These are phyloP conservation scores for Platypus cylindrus DNA, from an alignment of 2,888 invertebrate species.

Conservation along the genomic window DNA sequence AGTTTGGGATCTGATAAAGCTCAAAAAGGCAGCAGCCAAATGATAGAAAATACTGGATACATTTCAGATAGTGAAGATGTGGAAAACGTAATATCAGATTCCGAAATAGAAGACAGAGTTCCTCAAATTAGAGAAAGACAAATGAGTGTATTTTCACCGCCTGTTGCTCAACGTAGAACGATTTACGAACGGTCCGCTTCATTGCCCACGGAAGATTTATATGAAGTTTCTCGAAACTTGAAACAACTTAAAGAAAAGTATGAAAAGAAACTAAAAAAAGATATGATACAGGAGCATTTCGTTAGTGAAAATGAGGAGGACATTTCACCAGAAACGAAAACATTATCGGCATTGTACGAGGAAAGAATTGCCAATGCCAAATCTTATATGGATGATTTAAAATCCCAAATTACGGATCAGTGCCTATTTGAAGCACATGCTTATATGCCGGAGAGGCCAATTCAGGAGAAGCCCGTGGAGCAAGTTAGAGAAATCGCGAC, in stretches of 20 bases:
- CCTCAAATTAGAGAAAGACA: conserved; percentile 34
- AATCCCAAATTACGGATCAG: conserved; percentile 15
- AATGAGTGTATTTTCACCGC: conserved; percentile 34
- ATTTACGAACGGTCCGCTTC: conserved; percentile 39
- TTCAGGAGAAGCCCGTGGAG: not conserved
- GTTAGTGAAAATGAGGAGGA: conserved; percentile 38
- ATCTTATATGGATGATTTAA: conserved; percentile 16
- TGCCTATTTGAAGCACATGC: conserved; percentile 2
- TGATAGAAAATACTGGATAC: conserved; percentile 32
- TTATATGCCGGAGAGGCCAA: no score
- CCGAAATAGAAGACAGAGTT: conserved; percentile 35
- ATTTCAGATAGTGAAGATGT: conserved; percentile 35
- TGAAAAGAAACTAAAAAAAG: conserved; percentile 47
- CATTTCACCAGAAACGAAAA: conserved; percentile 38
- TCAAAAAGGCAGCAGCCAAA: conserved; percentile 23
- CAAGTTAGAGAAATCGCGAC: not conserved
- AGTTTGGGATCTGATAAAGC: conserved; percentile 33
- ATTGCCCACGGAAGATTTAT: conserved; percentile 37
- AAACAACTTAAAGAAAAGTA: conserved; percentile 44
- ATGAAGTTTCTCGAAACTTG: conserved; percentile 41
- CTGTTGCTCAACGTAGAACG: conserved; percentile 28
- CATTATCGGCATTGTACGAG: conserved; percentile 21
- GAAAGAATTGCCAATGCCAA: conserved; percentile 18
- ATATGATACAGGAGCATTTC: conserved; percentile 41
- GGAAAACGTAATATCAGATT: conserved; percentile 34